Percentiles rank a stretch among this genome's conserved stretches.
These are phyloP conservation scores for Rhinophrynus dorsalis DNA, from an alignment of 2,797 vertebrate genomes.

Conservation along the genomic window DNA sequence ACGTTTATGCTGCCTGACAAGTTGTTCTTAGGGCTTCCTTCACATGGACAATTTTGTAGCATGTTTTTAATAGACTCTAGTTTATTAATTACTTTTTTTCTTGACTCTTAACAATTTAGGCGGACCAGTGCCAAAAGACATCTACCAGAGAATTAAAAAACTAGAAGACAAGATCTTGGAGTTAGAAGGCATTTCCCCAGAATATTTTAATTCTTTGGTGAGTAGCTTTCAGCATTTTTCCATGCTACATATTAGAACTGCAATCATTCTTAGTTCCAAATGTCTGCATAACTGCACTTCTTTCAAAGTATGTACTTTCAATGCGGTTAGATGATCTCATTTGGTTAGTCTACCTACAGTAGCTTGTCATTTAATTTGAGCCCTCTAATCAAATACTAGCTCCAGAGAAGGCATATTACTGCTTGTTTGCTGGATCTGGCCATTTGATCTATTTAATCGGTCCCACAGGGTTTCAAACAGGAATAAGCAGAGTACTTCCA, in stretches of 20 bases:
- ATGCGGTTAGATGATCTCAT: too few species aligned
- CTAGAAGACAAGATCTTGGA: constrained; percentile 97
- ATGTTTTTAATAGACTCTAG: too few species aligned
- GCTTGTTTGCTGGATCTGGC: too few species aligned
- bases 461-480: too few species aligned
- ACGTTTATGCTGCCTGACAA: too few species aligned
- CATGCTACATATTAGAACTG: neutral
- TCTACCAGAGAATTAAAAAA: constrained; percentile 95
- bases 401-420: too few species aligned
- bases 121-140: constrained; percentile 87
- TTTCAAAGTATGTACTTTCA: too few species aligned
- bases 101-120: constrained; percentile 66
- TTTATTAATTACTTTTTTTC: too few species aligned
- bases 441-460: too few species aligned
- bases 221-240: constrained; percentile 62
- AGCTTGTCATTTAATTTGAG: constrained; percentile 23
- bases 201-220: constrained; percentile 94
- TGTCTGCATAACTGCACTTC: constrained; percentile 40
- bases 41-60: too few species aligned
- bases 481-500: too few species aligned
- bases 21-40: too few species aligned
- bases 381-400: constrained; percentile 24
- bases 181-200: constrained; percentile 95
- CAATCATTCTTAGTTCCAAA: constrained; percentile 25
- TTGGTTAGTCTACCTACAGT: constrained; percentile 21